Evolutionary conservation across 2,113 vertebrate species (phyloP).

Genomic region (Channa argus): DNA sequence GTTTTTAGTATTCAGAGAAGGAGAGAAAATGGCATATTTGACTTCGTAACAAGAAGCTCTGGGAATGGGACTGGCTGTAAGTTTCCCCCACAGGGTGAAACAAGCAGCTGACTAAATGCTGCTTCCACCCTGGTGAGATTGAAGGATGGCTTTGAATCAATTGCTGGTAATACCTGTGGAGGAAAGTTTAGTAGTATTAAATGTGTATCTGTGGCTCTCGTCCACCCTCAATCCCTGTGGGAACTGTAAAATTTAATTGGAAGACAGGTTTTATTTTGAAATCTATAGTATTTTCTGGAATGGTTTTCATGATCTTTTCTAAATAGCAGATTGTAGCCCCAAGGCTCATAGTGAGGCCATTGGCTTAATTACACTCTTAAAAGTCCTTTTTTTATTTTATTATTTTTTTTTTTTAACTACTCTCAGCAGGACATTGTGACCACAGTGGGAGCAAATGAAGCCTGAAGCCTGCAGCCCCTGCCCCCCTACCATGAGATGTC

Average conservation of each 20-base stretch:
- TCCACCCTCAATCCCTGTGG: constrained; percentile 4
- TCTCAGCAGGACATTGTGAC: constrained; percentile 63
- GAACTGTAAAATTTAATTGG: constrained; percentile 1
- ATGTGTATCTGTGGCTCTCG: constrained; percentile 1
- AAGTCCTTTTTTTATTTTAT: constrained; percentile 58
- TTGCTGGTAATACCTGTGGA: constrained; percentile 59
- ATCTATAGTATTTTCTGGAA: neutral
- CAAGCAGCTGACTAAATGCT: constrained; percentile 72
- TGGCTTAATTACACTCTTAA: constrained; percentile 59
- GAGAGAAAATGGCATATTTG: constrained; percentile 17
- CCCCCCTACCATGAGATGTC: neutral
- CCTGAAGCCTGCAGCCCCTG: constrained; percentile 36
- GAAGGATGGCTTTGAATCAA: constrained; percentile 46
- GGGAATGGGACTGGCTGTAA: constrained; percentile 13
- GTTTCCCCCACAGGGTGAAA: constrained; percentile 36
- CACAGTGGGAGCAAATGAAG: constrained; percentile 65
- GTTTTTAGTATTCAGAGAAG: constrained; percentile 19
- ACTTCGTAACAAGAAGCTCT: constrained; percentile 28
- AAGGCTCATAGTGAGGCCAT: constrained; percentile 20
- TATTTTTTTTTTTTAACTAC: constrained; percentile 49
- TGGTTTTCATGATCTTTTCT: constrained; percentile 34
- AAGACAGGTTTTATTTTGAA: constrained; percentile 18
- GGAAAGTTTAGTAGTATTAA: constrained; percentile 31
- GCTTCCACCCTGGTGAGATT: constrained; percentile 37
- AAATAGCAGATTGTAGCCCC: constrained; percentile 22